Conservation (phyloP, 1,140 invertebrate genomes). For the Drosophila asahinai region DNA sequence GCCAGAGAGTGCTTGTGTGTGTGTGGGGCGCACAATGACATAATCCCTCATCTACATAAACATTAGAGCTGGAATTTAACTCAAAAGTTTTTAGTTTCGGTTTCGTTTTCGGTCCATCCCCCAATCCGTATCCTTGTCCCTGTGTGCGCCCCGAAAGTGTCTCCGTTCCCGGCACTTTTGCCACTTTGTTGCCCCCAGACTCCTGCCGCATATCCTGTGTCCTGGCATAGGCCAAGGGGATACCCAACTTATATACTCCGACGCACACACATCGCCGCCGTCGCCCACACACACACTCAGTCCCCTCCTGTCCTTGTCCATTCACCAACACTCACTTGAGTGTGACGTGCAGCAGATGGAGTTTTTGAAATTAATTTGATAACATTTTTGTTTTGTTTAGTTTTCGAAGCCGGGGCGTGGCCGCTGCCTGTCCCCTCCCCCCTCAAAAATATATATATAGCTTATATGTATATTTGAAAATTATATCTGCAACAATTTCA, state of each 20-base stretch:
- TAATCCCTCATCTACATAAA: slow-evolving; percentile 84
- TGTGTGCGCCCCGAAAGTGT: slow-evolving; percentile 55
- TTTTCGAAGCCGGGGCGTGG: slow-evolving; percentile 21
- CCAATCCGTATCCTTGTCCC: slow-evolving; percentile 7
- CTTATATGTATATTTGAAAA: slow-evolving; percentile 21
- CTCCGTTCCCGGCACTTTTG: slow-evolving; percentile 56
- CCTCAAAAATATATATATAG: slow-evolving; percentile 4
- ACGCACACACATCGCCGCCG: background rate
- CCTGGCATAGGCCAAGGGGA: slow-evolving; percentile 36
- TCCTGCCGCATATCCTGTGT: slow-evolving; percentile 14
- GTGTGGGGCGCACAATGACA: slow-evolving; percentile 74
- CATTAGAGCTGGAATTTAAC: slow-evolving; percentile 82
- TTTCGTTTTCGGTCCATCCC: slow-evolving; percentile 77
- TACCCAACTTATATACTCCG: slow-evolving; percentile 29
- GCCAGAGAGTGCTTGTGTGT: slow-evolving; percentile 15
- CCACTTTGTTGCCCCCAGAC: slow-evolving; percentile 60
- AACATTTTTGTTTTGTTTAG: slow-evolving; percentile 62
- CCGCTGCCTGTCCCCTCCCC: background rate
- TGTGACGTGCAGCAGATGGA: slow-evolving; percentile 78
- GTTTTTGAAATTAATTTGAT: slow-evolving; percentile 81
- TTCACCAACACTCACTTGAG: slow-evolving; percentile 55
- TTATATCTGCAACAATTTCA: slow-evolving; percentile 31
- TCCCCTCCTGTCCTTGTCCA: slow-evolving; percentile 1
- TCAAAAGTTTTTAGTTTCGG: slow-evolving; percentile 84
- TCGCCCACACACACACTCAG: background rate